phyloP scores from a whole-genome alignment of 2,888 invertebrate genomes.

The Xanthorhoe spadicearia region DNA sequence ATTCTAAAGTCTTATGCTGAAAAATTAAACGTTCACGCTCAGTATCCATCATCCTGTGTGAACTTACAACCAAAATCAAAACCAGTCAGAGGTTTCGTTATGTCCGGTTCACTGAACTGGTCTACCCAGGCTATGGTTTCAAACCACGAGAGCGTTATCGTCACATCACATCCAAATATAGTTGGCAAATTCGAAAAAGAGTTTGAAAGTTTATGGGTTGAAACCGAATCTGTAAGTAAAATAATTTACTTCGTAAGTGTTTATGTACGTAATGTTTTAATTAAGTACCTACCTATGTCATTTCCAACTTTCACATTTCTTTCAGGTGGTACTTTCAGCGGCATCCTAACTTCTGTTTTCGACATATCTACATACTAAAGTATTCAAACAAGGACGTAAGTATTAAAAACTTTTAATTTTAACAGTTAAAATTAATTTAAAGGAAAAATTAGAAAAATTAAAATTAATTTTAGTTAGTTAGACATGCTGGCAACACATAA shows the following conservation, averaged over 20 bases:
- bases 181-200: slow-evolving; percentile 84
- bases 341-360: slow-evolving; percentile 26
- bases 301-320: slow-evolving; percentile 25
- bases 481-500: not conserved
- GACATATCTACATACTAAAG: not conserved
- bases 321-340: slow-evolving; percentile 56
- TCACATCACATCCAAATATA: slow-evolving; percentile 84
- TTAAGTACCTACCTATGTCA: no score
- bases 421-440: no score
- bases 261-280: no score
- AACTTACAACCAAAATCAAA: slow-evolving; percentile 59
- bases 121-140: slow-evolving; percentile 88
- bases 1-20: slow-evolving; percentile 71
- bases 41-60: slow-evolving; percentile 52
- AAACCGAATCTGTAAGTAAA: slow-evolving; percentile 69
- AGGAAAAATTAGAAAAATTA: no score
- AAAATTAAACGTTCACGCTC: slow-evolving; percentile 71
- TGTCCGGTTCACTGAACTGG: slow-evolving; percentile 92
- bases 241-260: not conserved
- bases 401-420: not conserved
- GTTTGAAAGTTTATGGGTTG: slow-evolving; percentile 87
- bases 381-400: not conserved
- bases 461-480: no score
- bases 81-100: slow-evolving; percentile 76
- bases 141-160: slow-evolving; percentile 89